Base-by-base conservation (phyloP, 2,888 invertebrate genomes). In the Caradrina clavipalpis region DNA sequence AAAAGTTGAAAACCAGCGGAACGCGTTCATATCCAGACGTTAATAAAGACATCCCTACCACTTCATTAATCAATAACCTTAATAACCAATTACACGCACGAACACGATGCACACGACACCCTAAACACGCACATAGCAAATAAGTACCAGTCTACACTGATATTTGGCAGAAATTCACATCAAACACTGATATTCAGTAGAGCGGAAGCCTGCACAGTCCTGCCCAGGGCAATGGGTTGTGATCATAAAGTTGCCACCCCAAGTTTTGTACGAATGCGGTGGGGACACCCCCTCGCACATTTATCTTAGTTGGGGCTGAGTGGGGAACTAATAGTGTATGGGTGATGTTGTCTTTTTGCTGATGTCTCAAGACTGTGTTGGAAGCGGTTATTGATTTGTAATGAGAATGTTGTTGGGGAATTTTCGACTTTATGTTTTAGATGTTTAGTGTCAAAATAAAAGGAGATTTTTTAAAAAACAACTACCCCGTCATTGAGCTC, bases 211-310 rank as follows among this genome's bases (percentile, higher is more conserved):
- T 63, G 26, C 31, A 59, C 54, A 56, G 64, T 65, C 49, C 31
- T 53, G 66, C 81, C 62, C 11, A 17, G 35, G 56, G 71, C 67
- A 62, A 67, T 73, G 62, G 65, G 55, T 26, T 54, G 65, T 66
- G 70, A 75, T 78, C 66, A 64, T 63, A 65, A 66, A 74, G 66
- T 84, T 81, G 55, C 62, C 69, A 66, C 84, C 84, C 84, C 66
- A 82, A 76, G 59, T 84, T 78, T 71, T 55, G 56, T 69, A 59
- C 63, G 56, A 72, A 15, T 65, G 58, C 49, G 57, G 66, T 21
- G 45, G 58, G 7, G 31, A 61, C 42, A 66, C 68, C 84, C 75
- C 45, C 69, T 35, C 55, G 47, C 39, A 61, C 67, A 73, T 78
- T 71, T 73, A 82, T 81, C 76, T 81, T 59, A 58, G 55, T 77